Percentiles rank a stretch among this genome's conserved stretches.
These are phyloP conservation scores for Drosophila carrolli DNA, from an alignment of 1,140 invertebrate genomes.

Conservation along the genomic window DNA sequence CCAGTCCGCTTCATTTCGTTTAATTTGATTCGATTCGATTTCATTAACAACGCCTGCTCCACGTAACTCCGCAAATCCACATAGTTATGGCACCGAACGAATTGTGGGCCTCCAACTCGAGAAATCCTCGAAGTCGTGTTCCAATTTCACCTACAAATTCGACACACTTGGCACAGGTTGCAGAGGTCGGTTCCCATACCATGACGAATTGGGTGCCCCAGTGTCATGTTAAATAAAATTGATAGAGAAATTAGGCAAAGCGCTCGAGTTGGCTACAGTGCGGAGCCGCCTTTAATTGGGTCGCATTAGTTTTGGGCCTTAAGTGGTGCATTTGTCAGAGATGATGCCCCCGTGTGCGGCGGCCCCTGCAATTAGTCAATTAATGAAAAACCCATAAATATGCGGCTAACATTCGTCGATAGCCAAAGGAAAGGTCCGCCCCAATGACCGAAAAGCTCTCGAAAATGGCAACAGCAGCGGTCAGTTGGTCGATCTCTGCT, in stretches of 20 bases:
- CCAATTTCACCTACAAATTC: conserved; percentile 57
- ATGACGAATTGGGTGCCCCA: conserved; percentile 63
- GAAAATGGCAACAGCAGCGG: conserved; percentile 66
- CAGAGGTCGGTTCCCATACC: conserved; percentile 18
- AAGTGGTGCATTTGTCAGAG: conserved; percentile 58
- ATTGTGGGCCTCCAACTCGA: conserved; percentile 22
- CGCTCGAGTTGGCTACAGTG: neutral
- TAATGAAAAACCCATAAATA: conserved; percentile 78
- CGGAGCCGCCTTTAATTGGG: conserved; percentile 57
- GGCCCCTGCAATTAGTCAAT: conserved; percentile 73
- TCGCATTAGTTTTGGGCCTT: conserved; percentile 67
- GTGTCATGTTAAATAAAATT: conserved; percentile 76
- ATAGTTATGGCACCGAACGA: conserved; percentile 75
- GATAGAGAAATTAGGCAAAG: conserved; percentile 78
- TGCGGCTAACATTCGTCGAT: conserved; percentile 60
- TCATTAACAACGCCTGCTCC: conserved; percentile 43
- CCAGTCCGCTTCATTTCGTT: conserved; percentile 57
- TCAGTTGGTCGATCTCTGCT: conserved; percentile 21
- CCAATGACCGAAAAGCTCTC: conserved; percentile 37
- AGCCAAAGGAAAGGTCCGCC: conserved; percentile 35
- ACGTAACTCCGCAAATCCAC: conserved; percentile 59
- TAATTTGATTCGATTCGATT: conserved; percentile 64
- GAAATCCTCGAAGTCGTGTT: conserved; percentile 22
- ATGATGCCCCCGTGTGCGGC: conserved; percentile 16
- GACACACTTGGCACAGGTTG: conserved; percentile 60